Evolutionary conservation across 2,113 vertebrate species (phyloP).

Genomic region (Lophius piscatorius): DNA sequence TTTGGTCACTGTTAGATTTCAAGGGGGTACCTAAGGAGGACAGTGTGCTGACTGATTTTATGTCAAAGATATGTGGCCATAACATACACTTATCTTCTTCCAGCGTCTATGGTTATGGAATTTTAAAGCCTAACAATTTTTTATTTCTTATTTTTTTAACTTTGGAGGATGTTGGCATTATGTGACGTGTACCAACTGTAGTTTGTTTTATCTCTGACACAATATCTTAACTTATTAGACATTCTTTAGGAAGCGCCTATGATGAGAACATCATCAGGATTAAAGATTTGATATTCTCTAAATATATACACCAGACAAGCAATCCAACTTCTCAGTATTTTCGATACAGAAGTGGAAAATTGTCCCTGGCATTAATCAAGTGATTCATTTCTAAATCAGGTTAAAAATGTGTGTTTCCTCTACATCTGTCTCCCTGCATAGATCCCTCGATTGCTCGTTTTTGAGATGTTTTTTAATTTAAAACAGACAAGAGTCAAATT

Average conservation of each 20-base stretch:
- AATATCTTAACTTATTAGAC: constrained; percentile 35
- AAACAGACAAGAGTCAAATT: not conserved
- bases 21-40: too few relatives aligned
- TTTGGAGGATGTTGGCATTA: constrained; percentile 20
- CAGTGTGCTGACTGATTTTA: too few relatives aligned
- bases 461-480: not conserved
- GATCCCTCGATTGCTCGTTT: not conserved
- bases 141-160: not conserved
- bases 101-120: too few relatives aligned
- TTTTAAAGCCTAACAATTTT: too few relatives aligned
- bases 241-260: too few relatives aligned
- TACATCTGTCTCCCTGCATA: not conserved
- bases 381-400: constrained; percentile 20
- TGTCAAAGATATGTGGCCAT: too few relatives aligned
- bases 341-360: constrained; percentile 24
- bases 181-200: constrained; percentile 11
- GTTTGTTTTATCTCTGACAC: constrained; percentile 32
- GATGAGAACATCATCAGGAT: too few relatives aligned
- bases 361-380: constrained; percentile 31
- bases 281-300: constrained; percentile 20
- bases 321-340: constrained; percentile 29
- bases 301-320: constrained; percentile 24
- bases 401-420: constrained; percentile 24
- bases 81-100: too few relatives aligned
- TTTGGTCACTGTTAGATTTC: too few relatives aligned